Evolutionary conservation across 2,888 invertebrate species (phyloP), one percentile per base, ranked within the genome.

Genomic region (Polyommatus icarus): DNA sequence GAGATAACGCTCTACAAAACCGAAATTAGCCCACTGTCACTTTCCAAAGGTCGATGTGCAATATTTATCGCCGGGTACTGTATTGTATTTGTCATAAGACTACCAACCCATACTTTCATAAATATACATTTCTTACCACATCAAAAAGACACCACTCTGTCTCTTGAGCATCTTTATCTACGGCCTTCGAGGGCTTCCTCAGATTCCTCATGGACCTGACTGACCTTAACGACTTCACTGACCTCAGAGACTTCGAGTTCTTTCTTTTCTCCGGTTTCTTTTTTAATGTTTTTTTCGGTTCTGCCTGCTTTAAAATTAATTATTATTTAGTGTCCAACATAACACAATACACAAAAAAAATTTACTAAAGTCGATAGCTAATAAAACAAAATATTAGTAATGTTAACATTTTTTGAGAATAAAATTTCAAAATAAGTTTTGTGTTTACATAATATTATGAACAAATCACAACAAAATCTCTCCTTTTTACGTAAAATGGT

Each of bases 111-210:
- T 10, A 10, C 46, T 46, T 8, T 12, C 46, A 12, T 10, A 36
- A 36, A 36, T 46, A 8, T 46, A 24, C 12, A 24, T 32, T 29
- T 15, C 29, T 67, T 5, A 67, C 67, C 67, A 67, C 67, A 4
- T 77, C 32, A 18, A 29, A 72, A 57, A 59, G 12, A 29, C 29
- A 29, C 67, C 67, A 67, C 67, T 67, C 29, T 20, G 67, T 29
- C 12, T 67, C 67, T 6, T 67, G 15, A 1, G 29, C 67, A 29
- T 5, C 67, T 67, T 61, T 61, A 2, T 67, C 67, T 10, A 67
- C 5, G 2, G 29, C 29, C 32, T 67, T 67, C 15, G 67, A 15
- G 67, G 29, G 15, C 15, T 32, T 67, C 2, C 67, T 67, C 67
- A 67, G 18, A 7, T 67, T 67, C 29, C 29, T 32, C 67, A 67